phyloP scores from a whole-genome alignment of 2,888 invertebrate species.

The Apotomis capreana region DNA sequence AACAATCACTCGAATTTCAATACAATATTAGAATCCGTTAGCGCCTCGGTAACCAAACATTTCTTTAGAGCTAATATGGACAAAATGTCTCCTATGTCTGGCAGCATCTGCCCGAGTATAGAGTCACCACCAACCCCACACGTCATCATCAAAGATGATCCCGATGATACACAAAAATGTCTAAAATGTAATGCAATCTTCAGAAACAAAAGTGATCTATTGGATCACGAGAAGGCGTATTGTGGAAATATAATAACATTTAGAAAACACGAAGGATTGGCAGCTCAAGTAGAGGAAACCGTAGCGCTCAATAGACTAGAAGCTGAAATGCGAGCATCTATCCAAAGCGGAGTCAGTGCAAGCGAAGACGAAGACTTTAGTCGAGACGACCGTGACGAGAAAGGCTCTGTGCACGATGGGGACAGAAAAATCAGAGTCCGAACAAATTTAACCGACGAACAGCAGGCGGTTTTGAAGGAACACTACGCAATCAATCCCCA shows the following conservation, averaged over 20 bases:
- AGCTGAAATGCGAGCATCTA: conserved; percentile 77
- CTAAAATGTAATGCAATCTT: conserved; percentile 84
- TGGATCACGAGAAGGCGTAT: conserved; percentile 88
- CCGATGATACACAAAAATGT: conserved; percentile 78
- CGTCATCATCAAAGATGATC: conserved; percentile 68
- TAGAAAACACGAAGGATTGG: conserved; percentile 87
- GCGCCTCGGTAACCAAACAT: conserved; percentile 89
- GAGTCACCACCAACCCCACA: conserved; percentile 63
- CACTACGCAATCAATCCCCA: conserved; percentile 95
- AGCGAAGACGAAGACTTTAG: conserved; percentile 85
- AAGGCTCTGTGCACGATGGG: conserved; percentile 82
- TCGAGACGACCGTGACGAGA: conserved; percentile 80
- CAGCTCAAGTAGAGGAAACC: conserved; percentile 90
- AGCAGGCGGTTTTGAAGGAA: conserved; percentile 93
- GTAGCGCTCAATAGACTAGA: conserved; percentile 81
- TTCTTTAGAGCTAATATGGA: conserved; percentile 87
- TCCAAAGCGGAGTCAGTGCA: conserved; percentile 81
- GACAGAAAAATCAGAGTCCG: conserved; percentile 94
- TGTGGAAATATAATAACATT: conserved; percentile 78
- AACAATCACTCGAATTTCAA: conserved; percentile 86
- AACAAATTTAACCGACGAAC: conserved; percentile 97
- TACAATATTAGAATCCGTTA: conserved; percentile 89
- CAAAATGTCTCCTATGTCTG: conserved; percentile 84
- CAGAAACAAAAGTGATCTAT: conserved; percentile 82
- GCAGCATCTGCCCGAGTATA: conserved; percentile 71